These are phyloP conservation scores for Scalopus aquaticus DNA, from an alignment of 2,113 vertebrate species.

Conservation along the genomic window DNA sequence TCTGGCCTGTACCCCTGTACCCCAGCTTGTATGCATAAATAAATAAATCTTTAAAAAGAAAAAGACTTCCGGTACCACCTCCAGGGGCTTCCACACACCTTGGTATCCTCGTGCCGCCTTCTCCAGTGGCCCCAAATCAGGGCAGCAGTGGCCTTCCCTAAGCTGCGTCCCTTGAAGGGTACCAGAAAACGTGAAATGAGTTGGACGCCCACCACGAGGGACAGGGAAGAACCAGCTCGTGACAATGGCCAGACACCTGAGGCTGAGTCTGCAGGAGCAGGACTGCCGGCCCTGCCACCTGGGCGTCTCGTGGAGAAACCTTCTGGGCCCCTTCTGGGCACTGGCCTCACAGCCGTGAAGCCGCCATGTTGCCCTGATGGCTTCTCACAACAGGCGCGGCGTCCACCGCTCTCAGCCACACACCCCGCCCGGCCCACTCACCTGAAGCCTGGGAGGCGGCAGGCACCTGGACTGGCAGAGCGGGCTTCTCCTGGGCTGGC, in stretches of 20 bases:
- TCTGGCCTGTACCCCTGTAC: no score
- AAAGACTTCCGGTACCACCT: no score
- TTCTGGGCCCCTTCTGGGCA: background rate
- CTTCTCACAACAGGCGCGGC: no score
- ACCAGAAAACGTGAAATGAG: no score
- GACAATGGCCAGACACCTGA: background rate
- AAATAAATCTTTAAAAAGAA: no score
- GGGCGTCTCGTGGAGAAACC: no score
- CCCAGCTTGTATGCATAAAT: no score
- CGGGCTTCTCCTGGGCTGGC: background rate
- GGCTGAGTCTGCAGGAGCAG: background rate
- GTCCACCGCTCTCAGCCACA: fast-evolving
- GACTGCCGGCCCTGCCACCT: background rate
- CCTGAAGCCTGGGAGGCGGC: conserved; percentile 16
- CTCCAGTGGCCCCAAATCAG: background rate
- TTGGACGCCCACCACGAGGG: background rate
- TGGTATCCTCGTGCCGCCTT: background rate
- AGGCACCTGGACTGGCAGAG: background rate
- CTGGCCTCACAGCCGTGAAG: background rate
- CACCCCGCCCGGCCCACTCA: background rate
- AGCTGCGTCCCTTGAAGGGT: background rate
- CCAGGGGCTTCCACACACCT: background rate
- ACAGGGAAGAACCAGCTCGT: background rate
- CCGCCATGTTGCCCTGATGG: background rate
- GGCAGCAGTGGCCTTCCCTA: background rate